These are phyloP conservation scores for Trichoplusia ni DNA, from an alignment of 1,140 invertebrate species.

Conservation along the genomic window DNA sequence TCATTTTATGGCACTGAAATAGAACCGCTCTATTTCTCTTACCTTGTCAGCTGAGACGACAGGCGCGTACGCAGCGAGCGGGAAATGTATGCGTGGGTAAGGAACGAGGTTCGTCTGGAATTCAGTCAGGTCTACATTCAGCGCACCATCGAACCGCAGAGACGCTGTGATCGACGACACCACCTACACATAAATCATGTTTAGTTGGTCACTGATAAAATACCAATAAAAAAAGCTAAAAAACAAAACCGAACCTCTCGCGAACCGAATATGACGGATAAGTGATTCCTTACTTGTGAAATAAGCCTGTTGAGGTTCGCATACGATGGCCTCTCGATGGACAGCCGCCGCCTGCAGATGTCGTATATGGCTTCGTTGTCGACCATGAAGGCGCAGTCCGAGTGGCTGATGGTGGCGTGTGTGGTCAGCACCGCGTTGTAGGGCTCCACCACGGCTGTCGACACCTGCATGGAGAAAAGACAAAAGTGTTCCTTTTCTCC, in stretches of 20 bases:
- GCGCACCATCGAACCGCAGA: conserved; percentile 88
- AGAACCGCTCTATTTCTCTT: neutral
- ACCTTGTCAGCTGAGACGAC: conserved; percentile 84
- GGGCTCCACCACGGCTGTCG: conserved; percentile 93
- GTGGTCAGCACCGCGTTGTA: conserved; percentile 92
- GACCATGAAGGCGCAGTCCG: conserved; percentile 91
- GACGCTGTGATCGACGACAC: conserved; percentile 91
- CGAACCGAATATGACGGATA: too few relatives aligned
- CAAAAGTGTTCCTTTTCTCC: too few relatives aligned
- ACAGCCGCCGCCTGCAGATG: conserved; percentile 87
- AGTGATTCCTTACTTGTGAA: conserved; percentile 83
- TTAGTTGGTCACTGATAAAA: neutral
- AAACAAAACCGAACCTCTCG: too few relatives aligned
- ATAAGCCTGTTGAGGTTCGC: conserved; percentile 89
- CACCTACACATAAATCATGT: conserved; percentile 78
- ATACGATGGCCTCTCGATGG: conserved; percentile 88
- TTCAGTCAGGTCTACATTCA: conserved; percentile 91
- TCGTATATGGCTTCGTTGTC: conserved; percentile 94
- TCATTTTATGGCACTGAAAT: too few relatives aligned
- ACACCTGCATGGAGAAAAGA: conserved; percentile 77
- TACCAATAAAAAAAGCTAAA: too few relatives aligned
- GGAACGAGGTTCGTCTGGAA: conserved; percentile 89
- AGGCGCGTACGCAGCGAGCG: conserved; percentile 86
- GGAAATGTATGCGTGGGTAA: conserved; percentile 88
- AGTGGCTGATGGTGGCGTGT: conserved; percentile 89